phyloP scores from a whole-genome alignment of 2,797 vertebrate genomes.

The Diceros bicornis region DNA sequence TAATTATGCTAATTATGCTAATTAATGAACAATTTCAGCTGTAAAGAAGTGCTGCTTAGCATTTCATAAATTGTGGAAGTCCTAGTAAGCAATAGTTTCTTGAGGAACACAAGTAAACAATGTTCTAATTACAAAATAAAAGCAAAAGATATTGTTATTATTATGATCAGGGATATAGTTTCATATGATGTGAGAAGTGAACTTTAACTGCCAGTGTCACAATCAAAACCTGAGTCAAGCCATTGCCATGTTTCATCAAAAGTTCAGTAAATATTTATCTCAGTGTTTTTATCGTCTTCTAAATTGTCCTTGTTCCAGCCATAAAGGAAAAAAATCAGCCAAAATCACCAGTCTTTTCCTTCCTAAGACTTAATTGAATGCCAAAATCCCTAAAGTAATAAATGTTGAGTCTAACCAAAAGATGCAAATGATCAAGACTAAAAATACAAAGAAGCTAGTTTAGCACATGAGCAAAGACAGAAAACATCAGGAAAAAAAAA shows the following conservation, averaged over 20 bases:
- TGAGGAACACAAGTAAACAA: background rate
- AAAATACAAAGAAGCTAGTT: background rate
- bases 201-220: background rate
- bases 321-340: slow-evolving; percentile 13
- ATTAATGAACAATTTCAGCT: slow-evolving; percentile 2
- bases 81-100: background rate
- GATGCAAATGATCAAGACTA: background rate
- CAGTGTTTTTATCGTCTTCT: background rate
- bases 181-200: background rate
- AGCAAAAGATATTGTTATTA: background rate
- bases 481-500: background rate
- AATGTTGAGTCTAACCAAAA: slow-evolving; percentile 5
- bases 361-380: slow-evolving; percentile 32
- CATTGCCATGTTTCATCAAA: slow-evolving; percentile 49
- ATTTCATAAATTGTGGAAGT: background rate
- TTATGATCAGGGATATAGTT: background rate
- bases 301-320: slow-evolving; percentile 52
- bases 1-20: background rate
- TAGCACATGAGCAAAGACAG: background rate
- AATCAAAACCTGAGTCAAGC: background rate
- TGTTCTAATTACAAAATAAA: slow-evolving; percentile 1
- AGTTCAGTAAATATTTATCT: slow-evolving; percentile 21
- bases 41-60: background rate
- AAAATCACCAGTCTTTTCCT: background rate
- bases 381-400: background rate